These are phyloP conservation scores for Falco rusticolus DNA, from an alignment of 2,797 vertebrate genomes.

Conservation along the genomic window DNA sequence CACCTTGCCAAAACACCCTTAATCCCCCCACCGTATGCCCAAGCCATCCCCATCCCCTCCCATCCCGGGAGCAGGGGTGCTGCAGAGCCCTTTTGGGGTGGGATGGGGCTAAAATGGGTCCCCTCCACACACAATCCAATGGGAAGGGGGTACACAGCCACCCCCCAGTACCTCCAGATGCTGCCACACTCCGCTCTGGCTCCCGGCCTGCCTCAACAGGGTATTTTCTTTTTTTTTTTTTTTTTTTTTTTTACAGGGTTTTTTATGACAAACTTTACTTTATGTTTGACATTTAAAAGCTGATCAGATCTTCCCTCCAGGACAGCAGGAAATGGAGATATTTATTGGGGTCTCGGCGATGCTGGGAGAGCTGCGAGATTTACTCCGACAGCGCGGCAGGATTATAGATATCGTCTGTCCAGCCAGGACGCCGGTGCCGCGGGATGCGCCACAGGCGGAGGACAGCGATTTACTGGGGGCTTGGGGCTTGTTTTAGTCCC, in stretches of 20 bases:
- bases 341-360: slow-evolving; percentile 59
- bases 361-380: slow-evolving; percentile 60
- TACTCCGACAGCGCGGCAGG: slow-evolving; percentile 30
- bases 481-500: neutral
- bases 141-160: rapidly evolving
- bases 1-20: neutral
- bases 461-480: neutral
- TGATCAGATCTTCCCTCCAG: slow-evolving; percentile 59
- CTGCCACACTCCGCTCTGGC: rapidly evolving
- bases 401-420: neutral
- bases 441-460: neutral
- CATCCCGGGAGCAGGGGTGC: rapidly evolving
- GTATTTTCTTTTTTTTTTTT: neutral
- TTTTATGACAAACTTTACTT: slow-evolving; percentile 78
- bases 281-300: slow-evolving; percentile 74
- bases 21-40: rapidly evolving
- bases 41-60: rapidly evolving
- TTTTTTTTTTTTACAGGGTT: slow-evolving; percentile 28
- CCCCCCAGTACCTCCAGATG: rapidly evolving
- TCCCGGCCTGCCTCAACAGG: rapidly evolving
- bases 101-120: too few relatives aligned
- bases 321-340: slow-evolving; percentile 67
- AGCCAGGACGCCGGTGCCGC: neutral
- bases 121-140: neutral
- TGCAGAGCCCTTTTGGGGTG: rapidly evolving